Evolutionary conservation across 2,888 invertebrate genomes (phyloP).

Genomic region (Epsilonema sp.): DNA sequence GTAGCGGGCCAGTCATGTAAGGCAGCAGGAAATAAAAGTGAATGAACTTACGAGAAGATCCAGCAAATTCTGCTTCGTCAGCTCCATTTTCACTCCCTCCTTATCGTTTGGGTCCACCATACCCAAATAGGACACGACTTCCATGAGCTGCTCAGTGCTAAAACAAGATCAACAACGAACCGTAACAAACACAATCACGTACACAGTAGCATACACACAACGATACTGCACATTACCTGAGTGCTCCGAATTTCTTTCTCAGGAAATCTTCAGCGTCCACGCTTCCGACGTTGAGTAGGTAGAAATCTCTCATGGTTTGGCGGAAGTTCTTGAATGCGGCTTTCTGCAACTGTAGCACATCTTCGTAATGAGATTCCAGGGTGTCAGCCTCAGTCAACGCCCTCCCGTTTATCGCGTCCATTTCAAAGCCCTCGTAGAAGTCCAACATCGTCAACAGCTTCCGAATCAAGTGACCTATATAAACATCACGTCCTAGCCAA

Average conservation of each 20-base stretch:
- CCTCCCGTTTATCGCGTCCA: slow-evolving; percentile 84
- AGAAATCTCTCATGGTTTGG: slow-evolving; percentile 56
- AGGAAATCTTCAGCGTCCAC: slow-evolving; percentile 72
- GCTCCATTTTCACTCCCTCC: too few species aligned
- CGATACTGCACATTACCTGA: slow-evolving; percentile 14
- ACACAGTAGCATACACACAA: too few species aligned
- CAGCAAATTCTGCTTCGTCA: too few species aligned
- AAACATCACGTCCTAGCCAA: slow-evolving; percentile 1
- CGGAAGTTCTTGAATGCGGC: slow-evolving; percentile 79
- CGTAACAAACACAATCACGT: too few species aligned
- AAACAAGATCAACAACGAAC: too few species aligned
- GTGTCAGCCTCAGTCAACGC: slow-evolving; percentile 79
- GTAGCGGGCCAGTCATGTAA: too few species aligned
- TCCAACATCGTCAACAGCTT: slow-evolving; percentile 81
- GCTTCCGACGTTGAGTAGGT: slow-evolving; percentile 75
- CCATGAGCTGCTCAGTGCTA: too few species aligned
- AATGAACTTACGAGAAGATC: too few species aligned
- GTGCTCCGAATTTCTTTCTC: slow-evolving; percentile 50
- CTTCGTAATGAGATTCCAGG: slow-evolving; percentile 74
- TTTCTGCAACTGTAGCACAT: slow-evolving; percentile 76
- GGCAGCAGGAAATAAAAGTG: too few species aligned
- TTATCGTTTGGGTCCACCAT: too few species aligned
- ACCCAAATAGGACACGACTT: too few species aligned
- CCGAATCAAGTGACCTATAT: slow-evolving; percentile 27
- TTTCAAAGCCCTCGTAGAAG: slow-evolving; percentile 91